Percentiles rank a stretch among this genome's conserved stretches.
phyloP scores from a whole-genome alignment of 2,888 invertebrate genomes.

The Rhingia campestris region DNA sequence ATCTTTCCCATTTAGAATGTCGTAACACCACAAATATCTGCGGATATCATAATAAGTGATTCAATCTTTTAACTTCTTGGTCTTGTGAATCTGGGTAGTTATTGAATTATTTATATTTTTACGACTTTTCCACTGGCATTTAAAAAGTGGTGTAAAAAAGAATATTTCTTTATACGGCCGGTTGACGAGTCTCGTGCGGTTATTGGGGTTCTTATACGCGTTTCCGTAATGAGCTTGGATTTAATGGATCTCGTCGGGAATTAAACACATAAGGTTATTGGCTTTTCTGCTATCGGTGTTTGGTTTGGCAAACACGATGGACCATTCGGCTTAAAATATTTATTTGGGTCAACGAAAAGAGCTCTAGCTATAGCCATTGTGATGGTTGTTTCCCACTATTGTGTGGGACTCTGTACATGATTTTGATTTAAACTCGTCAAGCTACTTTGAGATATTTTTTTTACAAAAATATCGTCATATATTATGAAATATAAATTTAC shows the following conservation, averaged over 20 bases:
- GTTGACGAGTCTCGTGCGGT: conserved; percentile 14
- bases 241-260: conserved; percentile 21
- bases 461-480: background rate
- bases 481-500: background rate
- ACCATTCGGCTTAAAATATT: conserved; percentile 44
- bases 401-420: background rate
- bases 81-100: conserved; percentile 1
- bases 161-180: conserved; percentile 31
- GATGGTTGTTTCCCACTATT: background rate
- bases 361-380: conserved; percentile 22
- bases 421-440: background rate
- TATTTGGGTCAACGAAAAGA: conserved; percentile 66
- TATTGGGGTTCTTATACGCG: conserved; percentile 45
- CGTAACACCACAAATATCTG: conserved; percentile 33
- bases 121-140: conserved; percentile 23
- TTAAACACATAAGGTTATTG: conserved; percentile 52
- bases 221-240: conserved; percentile 52
- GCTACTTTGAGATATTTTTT: background rate
- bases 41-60: conserved; percentile 22
- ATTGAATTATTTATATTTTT: conserved; percentile 62
- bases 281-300: conserved; percentile 29
- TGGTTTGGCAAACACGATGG: conserved; percentile 3
- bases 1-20: conserved; percentile 10
- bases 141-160: conserved; percentile 43
- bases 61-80: conserved; percentile 32